Evolutionary conservation across 2,888 invertebrate species (phyloP), one percentile per base, ranked within the genome.

Genomic region (Hofmannophila pseudospretella): DNA sequence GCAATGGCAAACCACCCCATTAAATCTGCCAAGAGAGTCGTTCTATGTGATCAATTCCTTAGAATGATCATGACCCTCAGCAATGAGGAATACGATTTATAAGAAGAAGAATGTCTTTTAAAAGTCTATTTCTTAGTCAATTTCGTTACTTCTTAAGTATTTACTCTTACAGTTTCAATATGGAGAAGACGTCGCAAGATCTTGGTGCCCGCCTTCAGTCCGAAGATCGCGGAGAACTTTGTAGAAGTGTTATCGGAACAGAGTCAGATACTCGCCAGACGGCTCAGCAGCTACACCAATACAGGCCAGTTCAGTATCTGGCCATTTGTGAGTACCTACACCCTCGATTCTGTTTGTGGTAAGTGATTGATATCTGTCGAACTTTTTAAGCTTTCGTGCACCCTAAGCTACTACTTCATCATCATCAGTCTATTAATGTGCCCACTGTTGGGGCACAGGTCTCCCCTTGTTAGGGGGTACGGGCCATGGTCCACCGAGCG

Each of bases 301-400:
- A 49, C 57, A n/a, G 69, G 67, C 1, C 61, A 61, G 19, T 81
- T 89, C 39, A 79, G 89, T 42, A 61, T 90, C 2, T 91, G 88
- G 72, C 88, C 86, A 1, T 86, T 75, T 39, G 53, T 90, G 4
- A 88, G 88, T 13, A 71, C 81, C 1, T 90, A 89, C 55, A 89
- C 90, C 0, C 61, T 92, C 44, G 91, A 92, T 61, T 88, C 90
- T 22, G 90, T 92, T 13, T 90, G 89, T 62, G 90, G 91, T 91
- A 52, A 65, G 79, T 66, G n/a, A n/a, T n/a, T n/a, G n/a, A n/a
- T n/a, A n/a, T n/a, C n/a, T n/a, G n/a, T n/a, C n/a, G n/a, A n/a
- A n/a, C n/a, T n/a, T n/a, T n/a, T n/a, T n/a, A n/a, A n/a, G n/a
- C n/a, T n/a, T n/a, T n/a, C n/a, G n/a, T n/a, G n/a, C n/a, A n/a